A percentile compares a stretch with the other conserved stretches of the same genome.
Conservation (phyloP, 2,797 vertebrate genomes). For the Numenius phaeopus region DNA sequence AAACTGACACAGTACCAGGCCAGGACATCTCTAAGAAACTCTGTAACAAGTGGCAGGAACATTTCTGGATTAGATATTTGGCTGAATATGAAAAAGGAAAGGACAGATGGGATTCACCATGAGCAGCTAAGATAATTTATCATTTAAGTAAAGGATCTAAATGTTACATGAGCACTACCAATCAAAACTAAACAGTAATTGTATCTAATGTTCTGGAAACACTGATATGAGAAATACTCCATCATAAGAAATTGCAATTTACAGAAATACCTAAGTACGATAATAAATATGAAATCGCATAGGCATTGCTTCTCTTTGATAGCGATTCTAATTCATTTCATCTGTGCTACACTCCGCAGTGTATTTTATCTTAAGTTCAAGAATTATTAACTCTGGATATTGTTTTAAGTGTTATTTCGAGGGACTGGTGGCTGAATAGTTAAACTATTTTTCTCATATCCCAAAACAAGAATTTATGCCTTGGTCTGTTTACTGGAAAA, state of each 20-base stretch:
- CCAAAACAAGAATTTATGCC: neutral
- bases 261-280: neutral
- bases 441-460: neutral
- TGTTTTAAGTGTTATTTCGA: neutral
- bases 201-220: constrained; percentile 5
- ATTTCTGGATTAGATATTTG: neutral
- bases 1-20: constrained; percentile 13
- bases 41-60: neutral
- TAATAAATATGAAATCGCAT: neutral
- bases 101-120: neutral
- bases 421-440: neutral
- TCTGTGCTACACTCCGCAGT: neutral
- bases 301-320: neutral
- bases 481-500: neutral
- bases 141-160: neutral
- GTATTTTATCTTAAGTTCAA: neutral
- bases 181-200: constrained; percentile 19
- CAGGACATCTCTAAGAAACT: neutral
- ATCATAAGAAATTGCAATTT: neutral
- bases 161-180: neutral
- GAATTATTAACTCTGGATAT: neutral
- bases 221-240: neutral
- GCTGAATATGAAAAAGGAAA: neutral
- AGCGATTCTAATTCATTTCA: neutral
- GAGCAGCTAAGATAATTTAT: neutral